These are phyloP conservation scores for Chanos chanos DNA, from an alignment of 2,797 vertebrate species.

Conservation along the genomic window DNA sequence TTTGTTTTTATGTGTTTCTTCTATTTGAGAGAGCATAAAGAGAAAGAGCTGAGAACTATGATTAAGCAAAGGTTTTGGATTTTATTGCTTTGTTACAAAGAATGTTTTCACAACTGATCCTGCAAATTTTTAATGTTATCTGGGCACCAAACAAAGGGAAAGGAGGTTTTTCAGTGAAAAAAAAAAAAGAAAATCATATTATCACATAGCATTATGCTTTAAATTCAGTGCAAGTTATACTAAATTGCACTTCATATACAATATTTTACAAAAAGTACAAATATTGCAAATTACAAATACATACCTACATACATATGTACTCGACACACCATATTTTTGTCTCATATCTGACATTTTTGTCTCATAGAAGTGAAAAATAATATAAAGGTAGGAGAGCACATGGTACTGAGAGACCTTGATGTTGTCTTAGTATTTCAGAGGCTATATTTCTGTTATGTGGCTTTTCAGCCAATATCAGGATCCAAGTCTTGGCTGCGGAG, in stretches of 20 bases:
- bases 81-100: constrained; percentile 43
- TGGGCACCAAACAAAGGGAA: constrained; percentile 1
- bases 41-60: constrained; percentile 11
- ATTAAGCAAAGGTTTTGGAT: constrained; percentile 30
- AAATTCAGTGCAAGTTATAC: neutral
- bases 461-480: constrained; percentile 3
- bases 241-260: neutral
- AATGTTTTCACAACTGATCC: constrained; percentile 23
- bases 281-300: too few species aligned
- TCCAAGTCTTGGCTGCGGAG: constrained; percentile 6
- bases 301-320: too few species aligned
- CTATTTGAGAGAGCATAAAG: constrained; percentile 38
- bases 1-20: constrained; percentile 48
- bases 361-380: constrained; percentile 4
- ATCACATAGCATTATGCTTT: neutral
- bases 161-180: neutral
- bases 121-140: neutral
- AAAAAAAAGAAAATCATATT: constrained; percentile 1
- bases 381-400: neutral
- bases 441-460: constrained; percentile 1
- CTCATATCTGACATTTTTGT: constrained; percentile 13
- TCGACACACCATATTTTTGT: too few species aligned
- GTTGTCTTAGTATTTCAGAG: constrained; percentile 23
- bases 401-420: constrained; percentile 4
- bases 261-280: too few species aligned